Evolutionary conservation across 2,888 invertebrate species (phyloP), one percentile per base, ranked within the genome.

Genomic region (Macrophya annulata): DNA sequence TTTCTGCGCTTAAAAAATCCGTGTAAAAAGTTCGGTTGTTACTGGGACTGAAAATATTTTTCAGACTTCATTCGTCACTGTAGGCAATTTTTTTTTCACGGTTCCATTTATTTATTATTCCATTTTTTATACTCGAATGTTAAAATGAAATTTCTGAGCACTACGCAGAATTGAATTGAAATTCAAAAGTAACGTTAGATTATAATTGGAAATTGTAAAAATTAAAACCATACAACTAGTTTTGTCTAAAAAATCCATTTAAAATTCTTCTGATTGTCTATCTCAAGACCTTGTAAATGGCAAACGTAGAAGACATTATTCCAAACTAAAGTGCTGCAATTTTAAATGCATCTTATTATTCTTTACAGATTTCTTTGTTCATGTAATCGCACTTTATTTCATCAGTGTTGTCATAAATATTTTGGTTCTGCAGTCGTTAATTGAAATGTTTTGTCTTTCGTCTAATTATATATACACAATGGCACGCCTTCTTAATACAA

Each of bases 381-480:
- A 8, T 8, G 55, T 55, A 55, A 55, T n/a, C n/a, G 55, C 55
- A n/a, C 55, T 55, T n/a, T 1, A 55, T n/a, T 10, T 55, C 55
- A 55, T 55, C 55, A 55, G 55, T 6, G n/a, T 8, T 55, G 55
- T n/a, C 8, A 55, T 55, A 5, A 55, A 55, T 55, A 55, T 55
- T 55, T n/a, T n/a, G n/a, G n/a, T 1, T 1, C 6, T n/a, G 8
- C 8, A n/a, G 55, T 55, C n/a, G 55, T 55, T 55, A 55, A n/a
- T n/a, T n/a, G 55, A 55, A 31, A 55, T 55, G 8, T 8, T 55
- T 55, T n/a, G n/a, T 55, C n/a, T 8, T 55, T 55, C 1, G 55
- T n/a, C n/a, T n/a, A 55, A 55, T 55, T n/a, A 55, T n/a, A 55
- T n/a, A n/a, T 55, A n/a, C 17, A 55, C 55, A 55, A 55, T 55